phyloP scores from a whole-genome alignment of 2,113 vertebrate genomes.

The Zosterops hypoxanthus region DNA sequence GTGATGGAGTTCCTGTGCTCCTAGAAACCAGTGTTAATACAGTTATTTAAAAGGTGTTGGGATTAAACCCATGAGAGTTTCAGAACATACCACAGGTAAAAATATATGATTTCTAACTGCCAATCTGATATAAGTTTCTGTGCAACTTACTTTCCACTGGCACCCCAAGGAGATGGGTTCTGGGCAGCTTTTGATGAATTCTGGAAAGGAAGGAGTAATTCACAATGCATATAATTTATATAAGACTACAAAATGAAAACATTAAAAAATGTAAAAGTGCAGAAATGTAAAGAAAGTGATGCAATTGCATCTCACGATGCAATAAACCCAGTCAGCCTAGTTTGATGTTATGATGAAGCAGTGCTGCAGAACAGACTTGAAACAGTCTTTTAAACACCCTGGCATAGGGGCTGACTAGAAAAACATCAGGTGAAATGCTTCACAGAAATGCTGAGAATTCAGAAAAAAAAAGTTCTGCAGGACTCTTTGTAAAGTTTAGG shows the following conservation, averaged over 20 bases:
- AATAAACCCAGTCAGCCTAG: neutral
- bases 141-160: slow-evolving; percentile 88
- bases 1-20: slow-evolving; percentile 79
- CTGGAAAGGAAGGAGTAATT: slow-evolving; percentile 73
- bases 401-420: neutral
- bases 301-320: neutral
- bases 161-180: slow-evolving; percentile 80
- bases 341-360: neutral
- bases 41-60: neutral
- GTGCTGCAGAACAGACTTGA: neutral
- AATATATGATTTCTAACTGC: neutral
- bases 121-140: neutral
- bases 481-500: neutral
- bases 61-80: neutral
- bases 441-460: neutral
- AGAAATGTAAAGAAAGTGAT: neutral
- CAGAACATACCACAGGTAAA: neutral
- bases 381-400: neutral
- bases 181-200: slow-evolving; percentile 89
- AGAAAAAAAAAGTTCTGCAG: neutral
- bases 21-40: slow-evolving; percentile 69
- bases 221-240: neutral
- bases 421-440: neutral
- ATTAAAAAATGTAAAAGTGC: neutral
- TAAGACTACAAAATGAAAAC: neutral